Conservation (phyloP, 2,113 vertebrate species). For the Oryzias celebensis region DNA sequence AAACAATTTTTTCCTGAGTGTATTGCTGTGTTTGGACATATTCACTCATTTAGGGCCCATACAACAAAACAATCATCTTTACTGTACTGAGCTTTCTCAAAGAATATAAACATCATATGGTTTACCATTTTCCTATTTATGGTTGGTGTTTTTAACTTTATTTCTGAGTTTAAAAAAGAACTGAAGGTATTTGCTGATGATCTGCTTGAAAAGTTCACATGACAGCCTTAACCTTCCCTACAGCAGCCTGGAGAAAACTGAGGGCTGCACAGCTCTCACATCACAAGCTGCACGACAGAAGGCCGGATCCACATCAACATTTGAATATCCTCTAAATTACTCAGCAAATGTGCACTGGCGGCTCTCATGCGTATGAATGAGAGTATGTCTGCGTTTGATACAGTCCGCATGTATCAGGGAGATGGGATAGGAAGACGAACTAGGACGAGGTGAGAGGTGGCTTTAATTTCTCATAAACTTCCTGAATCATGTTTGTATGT, state of each 20-base stretch:
- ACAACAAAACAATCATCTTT: too few species aligned
- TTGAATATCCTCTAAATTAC: constrained; percentile 53
- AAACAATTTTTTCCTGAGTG: too few species aligned
- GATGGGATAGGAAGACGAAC: constrained; percentile 22
- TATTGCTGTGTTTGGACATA: too few species aligned
- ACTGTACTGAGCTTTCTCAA: too few species aligned
- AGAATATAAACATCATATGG: background rate
- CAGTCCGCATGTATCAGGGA: constrained; percentile 3
- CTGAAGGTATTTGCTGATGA: constrained; percentile 16
- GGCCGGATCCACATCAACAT: constrained; percentile 38
- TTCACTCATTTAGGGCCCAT: too few species aligned
- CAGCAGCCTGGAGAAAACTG: constrained; percentile 19
- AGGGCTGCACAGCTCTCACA: constrained; percentile 24
- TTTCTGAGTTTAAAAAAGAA: background rate
- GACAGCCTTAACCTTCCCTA: constrained; percentile 14
- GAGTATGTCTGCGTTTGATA: constrained; percentile 41
- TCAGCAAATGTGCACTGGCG: constrained; percentile 51
- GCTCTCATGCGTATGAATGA: constrained; percentile 57
- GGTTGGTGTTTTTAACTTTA: background rate
- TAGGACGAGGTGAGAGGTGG: constrained; percentile 26
- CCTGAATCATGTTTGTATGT: constrained; percentile 19
- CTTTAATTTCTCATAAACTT: constrained; percentile 47
- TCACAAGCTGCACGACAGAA: constrained; percentile 17
- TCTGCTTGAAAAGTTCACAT: constrained; percentile 48
- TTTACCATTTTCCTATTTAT: background rate